phyloP scores from a whole-genome alignment of 2,888 invertebrate genomes.

The Morpho deidamia region DNA sequence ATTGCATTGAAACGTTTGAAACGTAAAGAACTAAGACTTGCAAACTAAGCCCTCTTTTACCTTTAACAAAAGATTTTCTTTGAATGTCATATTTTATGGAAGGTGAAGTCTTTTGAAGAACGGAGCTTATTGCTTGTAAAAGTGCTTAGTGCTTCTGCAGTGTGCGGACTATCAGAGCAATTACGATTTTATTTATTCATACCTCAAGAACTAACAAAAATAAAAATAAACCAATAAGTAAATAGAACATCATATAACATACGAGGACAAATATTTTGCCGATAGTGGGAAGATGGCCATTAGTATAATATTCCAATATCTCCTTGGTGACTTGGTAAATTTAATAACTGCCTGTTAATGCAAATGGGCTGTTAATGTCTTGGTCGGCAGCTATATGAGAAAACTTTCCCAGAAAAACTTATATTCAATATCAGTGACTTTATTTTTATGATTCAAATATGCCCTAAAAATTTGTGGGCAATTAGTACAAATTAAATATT shows the following conservation, averaged over 20 bases:
- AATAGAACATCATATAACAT: too few species aligned
- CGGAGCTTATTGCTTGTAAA: slow-evolving; percentile 1
- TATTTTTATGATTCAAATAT: too few species aligned
- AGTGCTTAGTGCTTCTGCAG: background rate
- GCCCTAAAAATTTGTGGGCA: too few species aligned
- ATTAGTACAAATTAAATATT: too few species aligned
- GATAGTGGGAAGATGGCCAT: background rate
- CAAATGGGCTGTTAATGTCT: slow-evolving; percentile 15
- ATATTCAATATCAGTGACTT: slow-evolving; percentile 6
- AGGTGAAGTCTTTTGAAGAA: background rate
- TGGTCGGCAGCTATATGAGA: slow-evolving; percentile 16
- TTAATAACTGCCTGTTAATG: slow-evolving; percentile 8
- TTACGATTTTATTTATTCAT: too few species aligned
- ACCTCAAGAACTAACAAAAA: too few species aligned
- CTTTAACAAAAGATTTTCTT: background rate
- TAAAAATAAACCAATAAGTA: too few species aligned
- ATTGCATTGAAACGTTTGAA: too few species aligned
- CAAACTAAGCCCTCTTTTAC: too few species aligned
- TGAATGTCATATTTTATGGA: background rate
- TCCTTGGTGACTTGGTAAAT: slow-evolving; percentile 1
- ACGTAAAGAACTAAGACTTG: too few species aligned
- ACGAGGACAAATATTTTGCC: too few species aligned
- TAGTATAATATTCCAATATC: background rate
- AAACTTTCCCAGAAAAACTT: slow-evolving; percentile 14
- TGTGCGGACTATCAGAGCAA: background rate